phyloP scores from a whole-genome alignment of 2,797 vertebrate species.

The Melanotaenia boesemani region DNA sequence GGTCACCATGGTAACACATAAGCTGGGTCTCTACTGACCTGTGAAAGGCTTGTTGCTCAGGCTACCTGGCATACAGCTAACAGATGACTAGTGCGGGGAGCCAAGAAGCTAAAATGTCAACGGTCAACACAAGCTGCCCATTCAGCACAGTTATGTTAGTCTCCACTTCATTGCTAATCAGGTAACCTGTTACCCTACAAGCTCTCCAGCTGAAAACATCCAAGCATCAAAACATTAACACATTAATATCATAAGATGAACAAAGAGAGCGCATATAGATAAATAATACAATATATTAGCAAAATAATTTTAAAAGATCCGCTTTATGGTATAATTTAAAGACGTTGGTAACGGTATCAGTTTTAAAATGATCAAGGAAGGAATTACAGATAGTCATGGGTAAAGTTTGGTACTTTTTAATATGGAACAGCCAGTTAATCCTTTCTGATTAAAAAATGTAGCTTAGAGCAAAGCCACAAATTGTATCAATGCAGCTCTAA shows the following conservation, averaged over 20 bases:
- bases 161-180: constrained; percentile 3
- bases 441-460: too few relatives aligned
- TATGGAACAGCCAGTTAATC: too few relatives aligned
- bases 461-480: not conserved
- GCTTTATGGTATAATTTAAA: not conserved
- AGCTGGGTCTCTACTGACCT: constrained; percentile 37
- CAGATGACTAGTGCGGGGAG: constrained; percentile 13
- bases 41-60: constrained; percentile 47
- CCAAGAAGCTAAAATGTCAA: constrained; percentile 33
- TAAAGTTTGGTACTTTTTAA: not conserved
- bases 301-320: not conserved
- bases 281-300: too few relatives aligned
- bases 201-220: too few relatives aligned
- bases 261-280: not conserved
- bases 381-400: not conserved
- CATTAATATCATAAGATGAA: not conserved
- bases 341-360: too few relatives aligned
- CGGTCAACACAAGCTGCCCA: constrained; percentile 20
- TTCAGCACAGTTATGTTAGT: constrained; percentile 11
- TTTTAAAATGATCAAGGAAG: not conserved
- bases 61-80: constrained; percentile 58
- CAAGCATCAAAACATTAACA: not conserved
- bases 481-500: not conserved
- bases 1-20: constrained; percentile 51
- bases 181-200: too few relatives aligned